Percentiles rank a stretch among this genome's conserved stretches.
phyloP scores from a whole-genome alignment of 2,113 vertebrate genomes.

The Collichthys lucidus region DNA sequence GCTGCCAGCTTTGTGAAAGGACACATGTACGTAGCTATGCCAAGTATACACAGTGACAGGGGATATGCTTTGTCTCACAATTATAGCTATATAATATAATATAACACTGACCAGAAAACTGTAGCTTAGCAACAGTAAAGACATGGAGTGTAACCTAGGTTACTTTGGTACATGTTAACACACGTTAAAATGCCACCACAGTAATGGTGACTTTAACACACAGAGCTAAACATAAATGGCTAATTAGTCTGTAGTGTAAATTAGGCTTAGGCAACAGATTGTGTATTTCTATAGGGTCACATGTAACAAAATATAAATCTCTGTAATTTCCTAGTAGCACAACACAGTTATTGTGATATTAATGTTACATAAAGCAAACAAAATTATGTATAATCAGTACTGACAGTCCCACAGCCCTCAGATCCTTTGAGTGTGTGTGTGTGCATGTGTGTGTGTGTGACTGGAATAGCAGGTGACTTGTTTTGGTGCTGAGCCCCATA shows the following conservation, averaged over 20 bases:
- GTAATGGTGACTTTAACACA: background rate
- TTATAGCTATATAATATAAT: too few relatives aligned
- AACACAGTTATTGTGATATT: background rate
- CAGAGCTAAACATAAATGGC: background rate
- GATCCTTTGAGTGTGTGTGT: conserved; percentile 49
- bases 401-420: conserved; percentile 53
- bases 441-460: conserved; percentile 51
- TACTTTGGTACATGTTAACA: too few relatives aligned
- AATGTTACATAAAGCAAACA: conserved; percentile 27
- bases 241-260: background rate
- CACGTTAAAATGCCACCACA: background rate
- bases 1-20: too few relatives aligned
- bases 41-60: too few relatives aligned
- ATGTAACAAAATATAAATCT: background rate
- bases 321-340: background rate
- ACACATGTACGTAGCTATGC: too few relatives aligned
- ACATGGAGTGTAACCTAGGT: too few relatives aligned
- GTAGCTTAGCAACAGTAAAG: too few relatives aligned
- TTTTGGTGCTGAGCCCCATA: conserved; percentile 80
- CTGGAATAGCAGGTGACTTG: conserved; percentile 79
- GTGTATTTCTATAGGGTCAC: background rate
- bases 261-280: background rate
- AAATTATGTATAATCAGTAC: conserved; percentile 41
- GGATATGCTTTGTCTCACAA: too few relatives aligned
- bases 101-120: too few relatives aligned